Percentiles rank a stretch among this genome's conserved stretches.
These are phyloP conservation scores for Erinaceus europaeus DNA, from an alignment of 2,113 vertebrate species.

Conservation along the genomic window DNA sequence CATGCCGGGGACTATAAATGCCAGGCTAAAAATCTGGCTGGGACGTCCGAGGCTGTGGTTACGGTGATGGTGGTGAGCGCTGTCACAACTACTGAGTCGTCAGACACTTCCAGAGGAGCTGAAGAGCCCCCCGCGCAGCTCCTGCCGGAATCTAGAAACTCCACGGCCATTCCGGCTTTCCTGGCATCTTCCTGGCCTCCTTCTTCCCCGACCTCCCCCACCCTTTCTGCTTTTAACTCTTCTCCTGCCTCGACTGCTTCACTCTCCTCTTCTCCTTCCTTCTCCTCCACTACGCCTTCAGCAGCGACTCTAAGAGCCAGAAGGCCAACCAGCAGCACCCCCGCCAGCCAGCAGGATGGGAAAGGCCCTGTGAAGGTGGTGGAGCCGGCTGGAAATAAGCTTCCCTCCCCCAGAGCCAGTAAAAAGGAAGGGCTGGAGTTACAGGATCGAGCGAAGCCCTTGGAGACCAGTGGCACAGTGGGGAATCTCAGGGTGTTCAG, in stretches of 20 bases:
- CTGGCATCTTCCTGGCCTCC: not conserved
- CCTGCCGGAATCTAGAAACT: constrained; percentile 24
- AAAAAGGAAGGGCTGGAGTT: constrained; percentile 68
- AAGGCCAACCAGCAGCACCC: too few species aligned
- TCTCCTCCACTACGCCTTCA: constrained; percentile 39
- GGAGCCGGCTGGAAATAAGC: constrained; percentile 72
- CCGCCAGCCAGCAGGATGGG: too few species aligned
- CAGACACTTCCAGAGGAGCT: constrained; percentile 68
- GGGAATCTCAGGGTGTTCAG: constrained; percentile 87
- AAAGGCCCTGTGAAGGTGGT: constrained; percentile 81
- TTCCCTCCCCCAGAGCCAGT: constrained; percentile 76
- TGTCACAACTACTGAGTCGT: constrained; percentile 78
- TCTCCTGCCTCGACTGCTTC: constrained; percentile 32
- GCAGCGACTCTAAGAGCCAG: constrained; percentile 42
- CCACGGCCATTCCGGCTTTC: not conserved
- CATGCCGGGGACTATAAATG: constrained; percentile 95
- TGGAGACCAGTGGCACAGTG: constrained; percentile 76
- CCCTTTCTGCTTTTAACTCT: constrained; percentile 1
- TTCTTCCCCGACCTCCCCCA: constrained; percentile 36
- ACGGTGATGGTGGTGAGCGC: constrained; percentile 87
- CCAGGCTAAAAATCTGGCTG: constrained; percentile 94
- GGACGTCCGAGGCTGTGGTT: constrained; percentile 88
- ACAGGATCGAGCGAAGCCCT: not conserved
- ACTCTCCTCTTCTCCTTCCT: constrained; percentile 39
- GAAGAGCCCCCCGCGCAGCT: constrained; percentile 46